A percentile compares a stretch with the other conserved stretches of the same genome.
phyloP scores from a whole-genome alignment of 2,888 invertebrate species.

The Lithodes maja region DNA sequence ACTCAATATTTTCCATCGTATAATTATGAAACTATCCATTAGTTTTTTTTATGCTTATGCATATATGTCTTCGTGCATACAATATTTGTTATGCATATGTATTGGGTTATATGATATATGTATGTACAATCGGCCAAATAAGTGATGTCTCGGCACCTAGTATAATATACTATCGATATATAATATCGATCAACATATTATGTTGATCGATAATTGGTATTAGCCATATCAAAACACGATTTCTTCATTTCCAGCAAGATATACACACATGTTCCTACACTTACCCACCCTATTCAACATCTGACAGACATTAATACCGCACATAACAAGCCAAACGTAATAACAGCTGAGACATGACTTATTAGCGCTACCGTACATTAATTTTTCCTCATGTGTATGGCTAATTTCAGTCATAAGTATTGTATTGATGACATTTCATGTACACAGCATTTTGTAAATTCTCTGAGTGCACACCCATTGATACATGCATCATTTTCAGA shows the following conservation, averaged over 20 bases:
- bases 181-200: no score
- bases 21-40: not conserved
- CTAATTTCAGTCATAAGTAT: not conserved
- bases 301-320: no score
- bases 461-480: not conserved
- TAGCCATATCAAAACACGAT: no score
- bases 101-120: not conserved
- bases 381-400: conserved; percentile 13
- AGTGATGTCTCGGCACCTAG: no score
- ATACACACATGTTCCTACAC: no score
- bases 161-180: no score
- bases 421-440: conserved; percentile 5
- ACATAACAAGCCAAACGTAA: no score
- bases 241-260: no score
- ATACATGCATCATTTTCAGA: no score
- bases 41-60: not conserved
- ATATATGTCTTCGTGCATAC: conserved; percentile 11
- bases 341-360: no score
- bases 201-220: no score
- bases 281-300: no score
- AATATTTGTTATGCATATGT: conserved; percentile 17
- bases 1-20: not conserved
- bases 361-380: not conserved
- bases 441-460: conserved; percentile 11
- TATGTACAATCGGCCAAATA: not conserved